Base-by-base conservation (phyloP, 2,797 vertebrate species). In the Cirrhinus molitorella region DNA sequence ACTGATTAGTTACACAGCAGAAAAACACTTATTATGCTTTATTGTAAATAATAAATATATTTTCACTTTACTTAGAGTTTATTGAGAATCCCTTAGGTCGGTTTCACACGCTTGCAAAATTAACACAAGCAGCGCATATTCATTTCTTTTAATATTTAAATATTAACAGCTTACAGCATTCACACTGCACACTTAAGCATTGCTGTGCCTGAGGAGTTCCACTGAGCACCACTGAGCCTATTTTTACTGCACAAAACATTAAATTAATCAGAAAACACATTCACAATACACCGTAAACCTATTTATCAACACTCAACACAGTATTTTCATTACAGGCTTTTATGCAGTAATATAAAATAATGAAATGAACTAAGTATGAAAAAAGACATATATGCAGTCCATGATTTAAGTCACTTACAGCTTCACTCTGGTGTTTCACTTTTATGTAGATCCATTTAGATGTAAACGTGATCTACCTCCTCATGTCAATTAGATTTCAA, bases 311-410 rank as follows among this genome's bases (percentile, higher is more conserved):
- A 71, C 16, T 47, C 4, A 21, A 17, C 10, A 71, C 16, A 51
- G 66, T 31, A 4, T 31, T 49, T 72, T 45, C 9, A 43, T 61
- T 76, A 45, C 14, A 68, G 5, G 74, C 37, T 76, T 59, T 74
- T 61, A 45, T 61, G 37, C 25, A 28, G 7, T 40, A 61, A 61
- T 43, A 76, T 43, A 43, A 61, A 76, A 55, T 55, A 73, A 73
- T 55, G 21, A 19, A 37, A 9, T 37, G 12, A 74, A 34, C 31
- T 2, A 34, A 37, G 21, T 55, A 74, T 74, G 31, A 51, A 74
- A 37, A 65, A 37, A 66, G 21, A 37, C 1, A 19, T 13, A 65
- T 10, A 8, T 65, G 9, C 17, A 37, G 16, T 25, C 13, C 13
- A 47, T 45, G 8, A 47, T 70, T 70, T 17, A 25, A 70, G 13